Evolutionary conservation across 2,113 vertebrate genomes (phyloP).

Genomic region (Corvus cornix): DNA sequence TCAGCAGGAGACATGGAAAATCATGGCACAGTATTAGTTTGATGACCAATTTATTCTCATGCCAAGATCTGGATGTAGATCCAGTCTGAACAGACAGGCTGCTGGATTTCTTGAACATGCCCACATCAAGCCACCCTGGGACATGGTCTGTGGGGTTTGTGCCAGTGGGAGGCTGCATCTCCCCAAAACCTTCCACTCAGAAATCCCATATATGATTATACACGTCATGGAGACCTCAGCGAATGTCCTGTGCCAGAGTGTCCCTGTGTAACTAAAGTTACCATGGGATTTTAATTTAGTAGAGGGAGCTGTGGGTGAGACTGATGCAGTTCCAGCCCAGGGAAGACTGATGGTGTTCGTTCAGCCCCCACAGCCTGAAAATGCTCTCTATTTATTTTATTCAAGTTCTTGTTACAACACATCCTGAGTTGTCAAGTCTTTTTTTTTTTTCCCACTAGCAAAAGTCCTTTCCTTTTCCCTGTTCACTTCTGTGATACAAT

Average conservation of each 20-base stretch:
- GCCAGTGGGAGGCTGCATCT: neutral
- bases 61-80: neutral
- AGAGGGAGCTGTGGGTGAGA: constrained; percentile 73
- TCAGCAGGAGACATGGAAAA: neutral
- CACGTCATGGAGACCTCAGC: neutral
- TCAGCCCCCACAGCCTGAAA: constrained; percentile 75
- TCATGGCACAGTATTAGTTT: neutral
- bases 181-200: neutral
- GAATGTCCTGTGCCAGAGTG: neutral
- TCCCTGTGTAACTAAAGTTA: neutral
- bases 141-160: neutral
- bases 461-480: constrained; percentile 66
- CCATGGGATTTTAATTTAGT: constrained; percentile 67
- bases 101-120: neutral
- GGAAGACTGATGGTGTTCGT: constrained; percentile 75
- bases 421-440: constrained; percentile 60
- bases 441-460: constrained; percentile 69
- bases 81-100: neutral
- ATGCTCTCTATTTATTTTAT: constrained; percentile 78
- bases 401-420: constrained; percentile 73
- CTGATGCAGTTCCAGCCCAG: constrained; percentile 21
- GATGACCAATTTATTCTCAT: neutral
- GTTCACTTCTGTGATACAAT: constrained; percentile 55
- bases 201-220: neutral
- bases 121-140: neutral